Conservation (phyloP, 2,797 vertebrate species). For the Monodelphis domestica region DNA sequence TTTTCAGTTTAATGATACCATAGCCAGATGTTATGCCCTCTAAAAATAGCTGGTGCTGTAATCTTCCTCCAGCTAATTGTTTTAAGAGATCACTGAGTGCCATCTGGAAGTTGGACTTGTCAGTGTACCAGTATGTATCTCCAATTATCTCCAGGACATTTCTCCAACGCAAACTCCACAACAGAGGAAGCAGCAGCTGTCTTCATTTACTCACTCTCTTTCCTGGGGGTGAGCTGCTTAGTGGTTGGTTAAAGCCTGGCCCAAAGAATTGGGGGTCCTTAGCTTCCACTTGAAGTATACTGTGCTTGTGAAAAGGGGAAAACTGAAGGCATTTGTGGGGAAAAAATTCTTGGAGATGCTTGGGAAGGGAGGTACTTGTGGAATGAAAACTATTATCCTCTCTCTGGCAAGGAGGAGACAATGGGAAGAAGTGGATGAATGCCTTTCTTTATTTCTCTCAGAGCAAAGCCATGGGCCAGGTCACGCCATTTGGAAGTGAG, state of each 20-base stretch:
- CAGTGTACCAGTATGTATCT: constrained; percentile 73
- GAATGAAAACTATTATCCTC: constrained; percentile 13
- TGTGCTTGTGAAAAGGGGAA: not conserved
- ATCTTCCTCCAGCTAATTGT: constrained; percentile 61
- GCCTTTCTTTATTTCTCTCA: constrained; percentile 21
- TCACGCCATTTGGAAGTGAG: not conserved
- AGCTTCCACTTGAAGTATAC: not conserved
- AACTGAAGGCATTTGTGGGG: not conserved
- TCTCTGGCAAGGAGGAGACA: not conserved
- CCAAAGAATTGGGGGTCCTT: not conserved
- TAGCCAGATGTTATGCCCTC: constrained; percentile 75
- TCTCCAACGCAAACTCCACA: constrained; percentile 52
- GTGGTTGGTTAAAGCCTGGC: not conserved
- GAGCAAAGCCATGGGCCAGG: not conserved
- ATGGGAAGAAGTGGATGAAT: not conserved
- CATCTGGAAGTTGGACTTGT: constrained; percentile 78
- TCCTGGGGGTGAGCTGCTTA: not conserved
- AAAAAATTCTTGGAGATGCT: constrained; percentile 23
- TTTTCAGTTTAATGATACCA: constrained; percentile 56
- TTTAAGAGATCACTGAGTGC: constrained; percentile 64
- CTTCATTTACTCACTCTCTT: constrained; percentile 1
- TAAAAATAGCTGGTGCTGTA: constrained; percentile 80
- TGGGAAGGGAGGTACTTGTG: constrained; percentile 6
- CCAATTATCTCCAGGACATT: constrained; percentile 67
- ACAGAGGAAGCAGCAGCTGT: constrained; percentile 71